Percentiles rank a stretch among this genome's conserved stretches.
Evolutionary conservation across 2,113 vertebrate species (phyloP).

Genomic region (Brachionichthys hirsutus): DNA sequence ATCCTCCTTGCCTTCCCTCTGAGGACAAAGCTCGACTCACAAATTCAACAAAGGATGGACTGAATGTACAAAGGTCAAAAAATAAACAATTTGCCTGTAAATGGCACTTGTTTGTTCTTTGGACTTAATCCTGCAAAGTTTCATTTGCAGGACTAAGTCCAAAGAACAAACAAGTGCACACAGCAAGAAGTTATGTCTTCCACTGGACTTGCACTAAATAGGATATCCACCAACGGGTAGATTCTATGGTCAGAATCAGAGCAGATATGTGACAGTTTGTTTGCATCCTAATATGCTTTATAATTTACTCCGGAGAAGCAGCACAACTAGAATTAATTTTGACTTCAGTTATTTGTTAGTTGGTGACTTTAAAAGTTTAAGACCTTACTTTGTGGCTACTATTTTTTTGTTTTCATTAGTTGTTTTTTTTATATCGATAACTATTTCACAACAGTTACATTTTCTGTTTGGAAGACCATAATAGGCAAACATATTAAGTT

Average conservation of each 20-base stretch:
- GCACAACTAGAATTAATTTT: too few relatives aligned
- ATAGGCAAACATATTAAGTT: too few relatives aligned
- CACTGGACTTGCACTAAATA: constrained; percentile 6
- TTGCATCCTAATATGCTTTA: background rate
- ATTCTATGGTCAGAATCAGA: constrained; percentile 2
- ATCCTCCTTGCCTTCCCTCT: constrained; percentile 37
- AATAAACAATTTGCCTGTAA: constrained; percentile 61
- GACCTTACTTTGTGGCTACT: too few relatives aligned
- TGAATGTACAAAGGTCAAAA: constrained; percentile 70
- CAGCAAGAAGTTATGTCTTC: constrained; percentile 8
- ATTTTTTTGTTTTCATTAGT: too few relatives aligned
- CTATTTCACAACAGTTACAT: too few relatives aligned
- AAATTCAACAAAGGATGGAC: constrained; percentile 57
- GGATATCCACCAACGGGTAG: background rate
- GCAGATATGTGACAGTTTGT: constrained; percentile 10
- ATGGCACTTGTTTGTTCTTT: too few relatives aligned
- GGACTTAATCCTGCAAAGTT: too few relatives aligned
- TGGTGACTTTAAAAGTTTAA: too few relatives aligned
- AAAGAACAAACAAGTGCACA: constrained; percentile 17
- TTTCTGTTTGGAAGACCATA: too few relatives aligned
- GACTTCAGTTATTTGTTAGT: too few relatives aligned
- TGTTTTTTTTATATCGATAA: too few relatives aligned
- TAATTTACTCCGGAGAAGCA: too few relatives aligned
- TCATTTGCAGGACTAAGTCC: constrained; percentile 23
- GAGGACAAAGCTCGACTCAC: constrained; percentile 51